Base-by-base conservation (phyloP, 1,140 invertebrate genomes). In the Mya arenaria region DNA sequence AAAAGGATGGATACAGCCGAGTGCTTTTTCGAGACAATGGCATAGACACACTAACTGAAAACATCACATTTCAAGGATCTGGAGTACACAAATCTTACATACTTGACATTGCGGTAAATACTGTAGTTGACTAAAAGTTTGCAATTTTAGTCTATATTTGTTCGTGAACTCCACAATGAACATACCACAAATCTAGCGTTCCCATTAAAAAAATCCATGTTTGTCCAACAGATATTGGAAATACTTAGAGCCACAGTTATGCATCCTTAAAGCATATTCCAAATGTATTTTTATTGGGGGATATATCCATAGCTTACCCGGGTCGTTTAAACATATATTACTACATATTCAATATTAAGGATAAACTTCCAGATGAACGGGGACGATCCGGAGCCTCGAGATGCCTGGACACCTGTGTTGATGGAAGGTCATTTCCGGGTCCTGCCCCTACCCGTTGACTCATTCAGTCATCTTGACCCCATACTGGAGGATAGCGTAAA, bases 371-470 rank as follows among this genome's bases (percentile, higher is more conserved):
- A 78, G 74, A n/a, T 37, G 10, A 39, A 78, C 34, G 66, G 41
- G 4, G 36, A 41, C 10, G 55, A 66, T 32, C 74, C 74, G 25
- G 74, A 78, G 34, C 74, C 74, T 13, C 37, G 44, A 25, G 74
- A 78, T 65, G 60, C 74, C 10, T 78, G 74, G 74, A 78, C 74
- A 8, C 30, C 30, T 10, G 74, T 78, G 13, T n/a, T 37, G 1
- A 56, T 78, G n/a, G 75, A 78, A 68, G 63, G 75, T 17, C 52
- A 23, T 4, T 56, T 23, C 52, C 36, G 66, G n/a, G 28, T 78
- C 10, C 17, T 78, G 32, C 37, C 56, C n/a, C 39, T 32, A 34
- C 19, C 25, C 13, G 74, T 39, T 32, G 25, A 28, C 6, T 17
- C 32, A 4, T 78, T 66, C 37, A 32, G 17, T 13, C 52, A 44